Base-by-base conservation (phyloP, 2,888 invertebrate species). In the Carpatolechia fugitivella region DNA sequence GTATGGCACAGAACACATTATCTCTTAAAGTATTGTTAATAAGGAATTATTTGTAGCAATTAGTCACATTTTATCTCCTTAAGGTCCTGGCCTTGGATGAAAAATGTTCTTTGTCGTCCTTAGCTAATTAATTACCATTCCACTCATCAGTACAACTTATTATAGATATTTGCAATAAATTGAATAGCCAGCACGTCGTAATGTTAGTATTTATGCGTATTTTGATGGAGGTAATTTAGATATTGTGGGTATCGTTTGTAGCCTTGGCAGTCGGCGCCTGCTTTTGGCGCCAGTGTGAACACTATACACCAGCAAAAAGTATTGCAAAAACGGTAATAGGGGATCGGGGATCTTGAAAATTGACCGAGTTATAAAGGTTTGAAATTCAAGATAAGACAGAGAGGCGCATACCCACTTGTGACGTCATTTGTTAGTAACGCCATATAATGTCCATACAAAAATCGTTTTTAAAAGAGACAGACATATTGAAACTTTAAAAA, bases 51-150 rank as follows among this genome's bases (percentile, higher is more conserved):
- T 40, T 18, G 40, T 18, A 18, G 40, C 10, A 40, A 40, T 40
- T 40, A 18, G 40, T 40, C 40, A 40, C 40, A 40, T 40, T 16
- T 40, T 40, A 40, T 40, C 40, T 40, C 40, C 10, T 3, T 40
- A 16, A 40, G 40, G 18, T 40, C 40, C 16, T 40, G 40, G 40
- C 40, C 40, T 40, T 40, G 16, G 16, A 14, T 40, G 40, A 24
- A 24, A 59, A 66, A 69, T 69, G 66, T 16, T 56, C 53, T 50
- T 38, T 41, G 16, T 46, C 11, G 46, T 24, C 29, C 46, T 46
- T 41, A 58, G 56, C 62, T 56, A 58, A 30, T 30, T 46, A 20
- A 20, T 41, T 41, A 11, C 8, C 7, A 41, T 41, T 33, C 5
- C n/a, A 33, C n/a, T 6, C 3, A n/a, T 33, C n/a, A 3, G 2